Evolutionary conservation across 30 jellyfish, hydroid and myxozoan species (phyloP), one percentile per base, ranked within the genome.

Genomic region (Aurelia aurita): DNA sequence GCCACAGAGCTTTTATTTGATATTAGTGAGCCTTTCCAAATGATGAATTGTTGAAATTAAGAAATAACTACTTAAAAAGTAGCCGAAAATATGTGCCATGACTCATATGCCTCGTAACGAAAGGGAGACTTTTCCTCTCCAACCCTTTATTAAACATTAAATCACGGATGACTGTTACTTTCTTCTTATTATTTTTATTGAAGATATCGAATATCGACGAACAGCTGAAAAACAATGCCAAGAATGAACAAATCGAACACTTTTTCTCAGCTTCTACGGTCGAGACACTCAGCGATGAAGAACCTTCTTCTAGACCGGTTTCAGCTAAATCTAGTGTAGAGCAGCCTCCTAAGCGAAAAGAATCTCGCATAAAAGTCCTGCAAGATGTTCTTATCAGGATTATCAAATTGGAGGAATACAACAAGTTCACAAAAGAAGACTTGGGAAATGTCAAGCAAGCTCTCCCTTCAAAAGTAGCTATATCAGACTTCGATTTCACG

Each of bases 211-310:
- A 15, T 7, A 15, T 39, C 16, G 51, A 39, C 7, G 51, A 15
- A 39, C 51, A 14, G 9, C 13, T 39, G 13, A 39, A 6, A 39
- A 39, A 14, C 51, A 58, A 73, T 35, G 92, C 92, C 7, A 82
- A 68, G 13, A 80, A 87, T 39, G 73, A 63, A 16, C 84, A 86
- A 0, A 25, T 92, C 23, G 35, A 59, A 23, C 77, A 60, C 6
- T 47, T 80, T 31, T 86, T 95, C 82, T 69, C 96, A 11, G 23
- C 71, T 11, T 87, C 80, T 39, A 20, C 53, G 26, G 93, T 81
- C 20, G 92, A 73, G 43, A 60, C 79, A 18, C 39, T 75, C 5
- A 23, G 73, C 1, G 73, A 29, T 19, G 31, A 72, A 51, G 51
- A 43, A 16, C 71, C 87, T 1, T 6, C 65, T 12, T 74, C 83